Conservation (phyloP, 2,113 vertebrate species). For the Zosterops hypoxanthus region DNA sequence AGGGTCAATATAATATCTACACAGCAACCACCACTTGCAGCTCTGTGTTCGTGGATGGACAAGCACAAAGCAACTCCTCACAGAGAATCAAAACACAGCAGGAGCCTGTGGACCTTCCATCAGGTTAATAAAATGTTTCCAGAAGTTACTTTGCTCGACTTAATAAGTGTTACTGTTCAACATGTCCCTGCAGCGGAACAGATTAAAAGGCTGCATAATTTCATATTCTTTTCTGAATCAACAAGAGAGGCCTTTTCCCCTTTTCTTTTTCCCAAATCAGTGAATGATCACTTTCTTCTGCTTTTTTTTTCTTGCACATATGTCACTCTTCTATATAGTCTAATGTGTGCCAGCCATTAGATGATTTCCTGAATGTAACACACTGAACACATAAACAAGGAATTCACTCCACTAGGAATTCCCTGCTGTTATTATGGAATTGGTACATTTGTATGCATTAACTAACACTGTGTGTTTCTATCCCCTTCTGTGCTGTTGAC, state of each 20-base stretch:
- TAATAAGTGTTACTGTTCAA: background rate
- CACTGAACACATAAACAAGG: background rate
- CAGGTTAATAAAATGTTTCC: background rate
- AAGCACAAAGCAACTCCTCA: background rate
- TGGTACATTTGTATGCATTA: background rate
- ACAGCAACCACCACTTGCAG: background rate
- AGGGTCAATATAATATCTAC: background rate
- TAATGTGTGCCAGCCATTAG: background rate
- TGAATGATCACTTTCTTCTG: background rate
- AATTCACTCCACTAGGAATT: background rate
- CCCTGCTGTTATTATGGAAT: background rate
- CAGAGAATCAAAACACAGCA: background rate
- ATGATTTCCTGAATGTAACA: background rate
- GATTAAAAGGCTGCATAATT: background rate
- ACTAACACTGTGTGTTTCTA: background rate
- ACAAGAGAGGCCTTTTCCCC: background rate
- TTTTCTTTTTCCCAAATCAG: background rate
- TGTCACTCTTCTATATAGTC: background rate
- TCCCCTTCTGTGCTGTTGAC: background rate
- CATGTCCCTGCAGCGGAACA: background rate
- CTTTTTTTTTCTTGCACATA: background rate
- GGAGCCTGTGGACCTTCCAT: background rate
- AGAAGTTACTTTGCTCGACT: background rate
- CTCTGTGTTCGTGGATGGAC: background rate
- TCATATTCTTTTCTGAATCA: background rate